Conservation (phyloP, 2,113 vertebrate genomes). For the Natator depressus region DNA sequence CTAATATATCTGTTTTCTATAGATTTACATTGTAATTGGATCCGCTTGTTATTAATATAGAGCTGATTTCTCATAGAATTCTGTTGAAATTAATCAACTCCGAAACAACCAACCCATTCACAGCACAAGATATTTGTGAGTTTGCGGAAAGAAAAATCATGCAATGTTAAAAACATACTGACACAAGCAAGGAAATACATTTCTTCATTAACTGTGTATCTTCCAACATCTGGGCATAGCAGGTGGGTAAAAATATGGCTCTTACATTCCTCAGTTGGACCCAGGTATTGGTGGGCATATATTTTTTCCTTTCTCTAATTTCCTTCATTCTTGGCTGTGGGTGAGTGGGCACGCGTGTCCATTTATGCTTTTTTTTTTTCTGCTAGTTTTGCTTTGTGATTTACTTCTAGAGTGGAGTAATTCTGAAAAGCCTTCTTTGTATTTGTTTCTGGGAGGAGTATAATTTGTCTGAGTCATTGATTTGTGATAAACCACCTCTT, state of each 20-base stretch:
- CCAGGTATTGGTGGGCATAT: not conserved
- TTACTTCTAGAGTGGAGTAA: slow-evolving; percentile 16
- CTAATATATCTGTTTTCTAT: slow-evolving; percentile 64
- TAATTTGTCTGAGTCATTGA: slow-evolving; percentile 59
- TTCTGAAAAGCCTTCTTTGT: slow-evolving; percentile 55
- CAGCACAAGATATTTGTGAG: slow-evolving; percentile 8
- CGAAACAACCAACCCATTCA: slow-evolving; percentile 53
- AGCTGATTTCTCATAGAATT: slow-evolving; percentile 54
- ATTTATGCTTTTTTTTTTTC: slow-evolving; percentile 19
- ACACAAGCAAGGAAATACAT: not conserved
- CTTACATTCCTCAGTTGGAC: not conserved
- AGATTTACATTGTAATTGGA: slow-evolving; percentile 60
- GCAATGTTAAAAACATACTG: slow-evolving; percentile 23
- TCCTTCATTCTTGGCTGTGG: not conserved
- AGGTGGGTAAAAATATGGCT: not conserved
- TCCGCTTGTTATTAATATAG: slow-evolving; percentile 41
- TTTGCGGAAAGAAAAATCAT: slow-evolving; percentile 35
- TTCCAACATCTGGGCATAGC: not conserved
- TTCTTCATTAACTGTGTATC: not conserved
- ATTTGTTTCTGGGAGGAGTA: slow-evolving; percentile 50
- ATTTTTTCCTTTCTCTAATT: slow-evolving; percentile 13
- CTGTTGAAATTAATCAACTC: slow-evolving; percentile 69
- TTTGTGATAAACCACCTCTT: slow-evolving; percentile 69
- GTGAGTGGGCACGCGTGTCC: slow-evolving; percentile 10
- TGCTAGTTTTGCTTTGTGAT: slow-evolving; percentile 25